Percentiles rank a stretch among this genome's conserved stretches.
Conservation (phyloP, 2,888 invertebrate genomes). For the Dichetophora obliterata region DNA sequence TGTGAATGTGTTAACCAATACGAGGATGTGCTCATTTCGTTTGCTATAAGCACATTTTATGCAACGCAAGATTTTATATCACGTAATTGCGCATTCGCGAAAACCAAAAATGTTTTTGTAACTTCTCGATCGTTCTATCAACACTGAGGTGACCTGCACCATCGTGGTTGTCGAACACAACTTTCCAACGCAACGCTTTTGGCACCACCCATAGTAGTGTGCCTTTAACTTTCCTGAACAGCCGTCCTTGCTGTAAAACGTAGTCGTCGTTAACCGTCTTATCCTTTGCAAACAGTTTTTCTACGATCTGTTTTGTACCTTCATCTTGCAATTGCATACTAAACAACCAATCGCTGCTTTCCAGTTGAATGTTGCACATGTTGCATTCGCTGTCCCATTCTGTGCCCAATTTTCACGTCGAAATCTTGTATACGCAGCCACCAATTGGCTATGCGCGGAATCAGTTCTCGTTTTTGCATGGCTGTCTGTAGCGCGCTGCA, state of each 20-base stretch:
- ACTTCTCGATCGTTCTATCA: constrained; percentile 11
- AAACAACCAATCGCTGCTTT: not conserved
- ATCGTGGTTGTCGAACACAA: constrained; percentile 19
- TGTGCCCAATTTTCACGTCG: constrained; percentile 40
- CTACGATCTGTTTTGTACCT: not conserved
- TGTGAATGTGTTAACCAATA: constrained; percentile 44
- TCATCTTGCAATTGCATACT: constrained; percentile 16
- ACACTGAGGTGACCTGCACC: constrained; percentile 26
- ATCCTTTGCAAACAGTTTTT: not conserved
- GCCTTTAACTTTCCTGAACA: not conserved
- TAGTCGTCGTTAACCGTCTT: constrained; percentile 1
- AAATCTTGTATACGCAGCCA: constrained; percentile 48
- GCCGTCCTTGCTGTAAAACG: constrained; percentile 12
- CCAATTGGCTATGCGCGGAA: constrained; percentile 49
- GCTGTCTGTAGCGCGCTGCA: constrained; percentile 37
- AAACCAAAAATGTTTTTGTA: constrained; percentile 1
- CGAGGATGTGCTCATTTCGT: too few relatives aligned
- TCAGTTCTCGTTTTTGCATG: constrained; percentile 37
- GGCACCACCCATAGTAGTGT: constrained; percentile 41
- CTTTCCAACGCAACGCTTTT: constrained; percentile 24
- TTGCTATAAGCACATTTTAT: constrained; percentile 51
- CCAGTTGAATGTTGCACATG: not conserved
- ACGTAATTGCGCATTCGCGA: constrained; percentile 10
- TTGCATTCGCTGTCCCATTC: constrained; percentile 26
- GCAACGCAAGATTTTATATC: constrained; percentile 47